These are phyloP conservation scores for Paramuricea clavata DNA, from an alignment of 92 coral and sea anemone species.

Conservation along the genomic window DNA sequence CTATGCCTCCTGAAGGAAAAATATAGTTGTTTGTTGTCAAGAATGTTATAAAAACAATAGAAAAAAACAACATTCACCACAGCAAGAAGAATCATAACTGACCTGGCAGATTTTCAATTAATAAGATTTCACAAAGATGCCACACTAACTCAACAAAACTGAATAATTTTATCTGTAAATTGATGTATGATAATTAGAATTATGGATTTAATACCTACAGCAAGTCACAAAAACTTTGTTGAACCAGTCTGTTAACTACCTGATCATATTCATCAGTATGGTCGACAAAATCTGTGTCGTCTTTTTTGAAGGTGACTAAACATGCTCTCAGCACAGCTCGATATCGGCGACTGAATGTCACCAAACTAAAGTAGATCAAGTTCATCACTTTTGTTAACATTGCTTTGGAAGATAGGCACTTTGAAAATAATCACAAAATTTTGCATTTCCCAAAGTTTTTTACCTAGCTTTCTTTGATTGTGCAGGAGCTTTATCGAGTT, in stretches of 20 bases:
- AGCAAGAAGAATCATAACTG: background rate
- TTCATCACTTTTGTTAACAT: background rate
- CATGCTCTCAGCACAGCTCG: slow-evolving; percentile 89
- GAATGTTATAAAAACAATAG: background rate
- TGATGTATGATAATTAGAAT: background rate
- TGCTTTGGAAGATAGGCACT: background rate
- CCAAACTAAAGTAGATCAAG: slow-evolving; percentile 66
- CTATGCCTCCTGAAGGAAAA: slow-evolving; percentile 81
- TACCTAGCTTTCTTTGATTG: slow-evolving; percentile 86
- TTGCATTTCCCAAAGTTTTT: background rate
- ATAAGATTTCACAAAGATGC: slow-evolving; percentile 97
- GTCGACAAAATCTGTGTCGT: slow-evolving; percentile 50
- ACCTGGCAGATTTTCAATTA: slow-evolving; percentile 96
- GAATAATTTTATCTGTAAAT: slow-evolving; percentile 76
- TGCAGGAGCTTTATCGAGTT: slow-evolving; percentile 80
- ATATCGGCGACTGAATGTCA: slow-evolving; percentile 89
- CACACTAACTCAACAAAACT: slow-evolving; percentile 90
- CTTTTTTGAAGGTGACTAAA: slow-evolving; percentile 77
- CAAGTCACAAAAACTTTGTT: no score
- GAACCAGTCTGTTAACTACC: background rate
- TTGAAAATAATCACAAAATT: background rate
- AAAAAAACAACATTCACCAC: no score
- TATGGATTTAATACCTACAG: no score
- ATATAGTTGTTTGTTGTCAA: background rate
- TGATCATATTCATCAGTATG: slow-evolving; percentile 23